phyloP scores from a whole-genome alignment of 2,113 vertebrate genomes.

The Galbula dea region DNA sequence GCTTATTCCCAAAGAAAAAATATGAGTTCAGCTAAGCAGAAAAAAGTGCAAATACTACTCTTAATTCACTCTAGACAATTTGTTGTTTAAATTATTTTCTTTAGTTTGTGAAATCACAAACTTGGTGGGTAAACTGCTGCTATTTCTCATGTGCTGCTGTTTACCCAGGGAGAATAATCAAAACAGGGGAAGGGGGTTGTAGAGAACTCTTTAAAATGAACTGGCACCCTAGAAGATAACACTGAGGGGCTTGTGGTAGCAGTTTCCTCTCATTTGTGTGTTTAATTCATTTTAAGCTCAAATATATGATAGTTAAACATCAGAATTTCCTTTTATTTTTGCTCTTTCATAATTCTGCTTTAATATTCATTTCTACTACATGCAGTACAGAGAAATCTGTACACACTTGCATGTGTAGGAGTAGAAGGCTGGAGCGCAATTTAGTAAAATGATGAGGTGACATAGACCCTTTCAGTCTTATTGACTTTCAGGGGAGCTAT shows the following conservation, averaged over 20 bases:
- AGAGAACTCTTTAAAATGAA: neutral
- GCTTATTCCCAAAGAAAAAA: conserved; percentile 67
- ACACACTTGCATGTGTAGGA: neutral
- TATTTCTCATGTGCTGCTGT: conserved; percentile 8
- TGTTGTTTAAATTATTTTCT: conserved; percentile 57
- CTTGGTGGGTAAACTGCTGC: neutral
- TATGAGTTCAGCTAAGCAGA: conserved; percentile 45
- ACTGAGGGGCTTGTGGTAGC: neutral
- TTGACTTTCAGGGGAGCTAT: neutral
- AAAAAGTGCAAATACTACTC: conserved; percentile 59
- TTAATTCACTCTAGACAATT: conserved; percentile 65
- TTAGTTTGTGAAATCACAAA: conserved; percentile 50
- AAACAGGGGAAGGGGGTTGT: neutral
- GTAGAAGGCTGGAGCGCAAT: neutral
- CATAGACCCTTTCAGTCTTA: neutral
- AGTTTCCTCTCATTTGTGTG: neutral
- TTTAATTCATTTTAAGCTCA: neutral
- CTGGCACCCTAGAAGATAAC: neutral
- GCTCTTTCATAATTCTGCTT: neutral
- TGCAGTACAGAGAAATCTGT: neutral
- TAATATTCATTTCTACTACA: neutral
- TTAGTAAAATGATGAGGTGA: neutral
- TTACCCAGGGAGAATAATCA: neutral
- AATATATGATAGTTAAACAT: neutral
- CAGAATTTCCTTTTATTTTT: neutral